phyloP scores from a whole-genome alignment of 2,888 invertebrate genomes.

The Emmelina monodactyla region DNA sequence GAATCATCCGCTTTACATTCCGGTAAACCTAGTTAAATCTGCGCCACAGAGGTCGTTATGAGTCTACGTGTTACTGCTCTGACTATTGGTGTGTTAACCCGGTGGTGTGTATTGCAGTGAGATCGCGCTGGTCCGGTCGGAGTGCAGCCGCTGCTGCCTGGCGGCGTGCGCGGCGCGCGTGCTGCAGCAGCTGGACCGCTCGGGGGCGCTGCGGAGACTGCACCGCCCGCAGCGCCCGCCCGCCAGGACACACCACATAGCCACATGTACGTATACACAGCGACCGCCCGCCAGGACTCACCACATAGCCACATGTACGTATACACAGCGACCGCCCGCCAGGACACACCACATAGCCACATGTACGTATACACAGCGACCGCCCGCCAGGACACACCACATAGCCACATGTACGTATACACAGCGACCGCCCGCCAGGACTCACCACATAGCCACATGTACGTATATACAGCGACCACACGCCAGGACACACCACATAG shows the following conservation, averaged over 20 bases:
- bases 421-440: too few species aligned
- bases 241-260: slow-evolving; percentile 25
- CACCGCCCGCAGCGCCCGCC: slow-evolving; percentile 33
- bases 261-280: not conserved
- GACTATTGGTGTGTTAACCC: too few species aligned
- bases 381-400: too few species aligned
- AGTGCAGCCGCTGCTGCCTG: slow-evolving; percentile 73
- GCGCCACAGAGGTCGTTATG: too few species aligned
- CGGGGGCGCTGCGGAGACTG: slow-evolving; percentile 81
- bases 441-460: too few species aligned
- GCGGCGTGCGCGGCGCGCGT: slow-evolving; percentile 84
- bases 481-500: too few species aligned
- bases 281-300: not conserved
- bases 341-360: not conserved
- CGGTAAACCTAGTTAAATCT: too few species aligned
- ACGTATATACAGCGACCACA: too few species aligned
- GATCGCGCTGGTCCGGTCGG: slow-evolving; percentile 28
- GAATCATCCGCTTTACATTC: too few species aligned
- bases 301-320: not conserved
- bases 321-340: not conserved
- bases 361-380: not conserved
- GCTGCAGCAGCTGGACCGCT: slow-evolving; percentile 75
- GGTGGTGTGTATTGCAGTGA: slow-evolving; percentile 32
- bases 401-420: too few species aligned
- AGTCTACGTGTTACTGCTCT: too few species aligned